phyloP scores from a whole-genome alignment of 2,797 vertebrate species.

The Chelmon rostratus region DNA sequence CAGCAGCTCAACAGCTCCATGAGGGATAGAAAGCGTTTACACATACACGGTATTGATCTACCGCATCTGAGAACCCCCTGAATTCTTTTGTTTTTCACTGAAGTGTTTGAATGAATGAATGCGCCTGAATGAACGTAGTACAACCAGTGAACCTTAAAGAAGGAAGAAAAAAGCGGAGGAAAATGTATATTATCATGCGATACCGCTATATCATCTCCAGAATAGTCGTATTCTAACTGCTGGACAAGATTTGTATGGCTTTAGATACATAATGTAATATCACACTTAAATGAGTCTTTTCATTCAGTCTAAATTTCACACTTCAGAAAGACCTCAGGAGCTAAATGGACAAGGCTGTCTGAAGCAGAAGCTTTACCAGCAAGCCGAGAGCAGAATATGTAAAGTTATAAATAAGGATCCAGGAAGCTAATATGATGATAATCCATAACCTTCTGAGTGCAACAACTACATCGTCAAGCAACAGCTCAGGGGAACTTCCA shows the following conservation, averaged over 20 bases:
- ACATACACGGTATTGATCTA: conserved; percentile 12
- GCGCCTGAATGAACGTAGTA: neutral
- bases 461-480: conserved; percentile 46
- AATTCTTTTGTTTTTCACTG: neutral
- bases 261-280: conserved; percentile 2
- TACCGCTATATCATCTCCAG: neutral
- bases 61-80: neutral
- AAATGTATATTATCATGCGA: neutral
- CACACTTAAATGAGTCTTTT: conserved; percentile 12
- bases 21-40: neutral
- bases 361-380: neutral
- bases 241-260: neutral
- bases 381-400: conserved; percentile 3
- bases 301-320: conserved; percentile 14
- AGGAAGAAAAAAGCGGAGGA: neutral
- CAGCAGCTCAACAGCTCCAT: neutral
- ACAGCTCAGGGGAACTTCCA: conserved; percentile 8
- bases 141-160: neutral
- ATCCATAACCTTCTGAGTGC: conserved; percentile 15
- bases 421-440: conserved; percentile 25
- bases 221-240: neutral
- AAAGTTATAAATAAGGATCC: conserved; percentile 27
- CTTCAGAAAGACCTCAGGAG: neutral
- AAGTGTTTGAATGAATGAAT: conserved; percentile 8
- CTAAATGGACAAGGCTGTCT: conserved; percentile 9